Evolutionary conservation across 1,140 invertebrate species (phyloP).

Genomic region (Chlorops oryzae): DNA sequence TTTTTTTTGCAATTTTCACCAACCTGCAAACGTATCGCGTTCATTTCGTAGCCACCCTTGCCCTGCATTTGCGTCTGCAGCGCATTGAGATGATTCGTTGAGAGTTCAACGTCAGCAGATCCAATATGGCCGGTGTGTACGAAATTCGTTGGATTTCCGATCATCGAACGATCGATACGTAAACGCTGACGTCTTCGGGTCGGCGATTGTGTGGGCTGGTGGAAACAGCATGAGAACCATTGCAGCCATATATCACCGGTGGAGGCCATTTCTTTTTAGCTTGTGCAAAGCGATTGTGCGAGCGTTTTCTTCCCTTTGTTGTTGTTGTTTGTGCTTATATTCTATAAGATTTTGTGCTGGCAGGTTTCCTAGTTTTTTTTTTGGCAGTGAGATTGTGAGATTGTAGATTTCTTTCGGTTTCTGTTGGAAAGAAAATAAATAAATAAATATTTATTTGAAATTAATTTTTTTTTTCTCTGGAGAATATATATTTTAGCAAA

Average conservation of each 20-base stretch:
- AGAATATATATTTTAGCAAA: no score
- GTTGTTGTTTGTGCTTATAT: slow-evolving; percentile 18
- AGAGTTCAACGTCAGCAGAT: slow-evolving; percentile 77
- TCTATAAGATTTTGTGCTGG: slow-evolving; percentile 5
- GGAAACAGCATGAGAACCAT: slow-evolving; percentile 78
- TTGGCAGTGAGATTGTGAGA: no score
- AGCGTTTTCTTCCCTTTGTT: slow-evolving; percentile 18
- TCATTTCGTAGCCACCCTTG: slow-evolving; percentile 77
- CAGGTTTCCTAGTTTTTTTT: no score
- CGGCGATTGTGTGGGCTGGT: slow-evolving; percentile 61
- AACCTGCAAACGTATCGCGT: slow-evolving; percentile 56
- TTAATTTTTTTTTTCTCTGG: no score
- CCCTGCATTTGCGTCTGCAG: slow-evolving; percentile 83
- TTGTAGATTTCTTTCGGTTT: no score
- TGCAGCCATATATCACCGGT: slow-evolving; percentile 75
- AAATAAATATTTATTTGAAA: no score
- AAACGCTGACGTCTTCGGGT: slow-evolving; percentile 58
- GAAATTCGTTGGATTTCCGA: slow-evolving; percentile 86
- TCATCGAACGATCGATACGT: slow-evolving; percentile 87
- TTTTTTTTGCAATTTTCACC: no score
- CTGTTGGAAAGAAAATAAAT: no score
- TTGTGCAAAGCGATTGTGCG: slow-evolving; percentile 24
- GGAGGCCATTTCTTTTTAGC: slow-evolving; percentile 62
- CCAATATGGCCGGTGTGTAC: slow-evolving; percentile 78
- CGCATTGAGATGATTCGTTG: slow-evolving; percentile 64